Evolutionary conservation across 2,797 vertebrate genomes (phyloP).

Genomic region (Centropyge bicolor): DNA sequence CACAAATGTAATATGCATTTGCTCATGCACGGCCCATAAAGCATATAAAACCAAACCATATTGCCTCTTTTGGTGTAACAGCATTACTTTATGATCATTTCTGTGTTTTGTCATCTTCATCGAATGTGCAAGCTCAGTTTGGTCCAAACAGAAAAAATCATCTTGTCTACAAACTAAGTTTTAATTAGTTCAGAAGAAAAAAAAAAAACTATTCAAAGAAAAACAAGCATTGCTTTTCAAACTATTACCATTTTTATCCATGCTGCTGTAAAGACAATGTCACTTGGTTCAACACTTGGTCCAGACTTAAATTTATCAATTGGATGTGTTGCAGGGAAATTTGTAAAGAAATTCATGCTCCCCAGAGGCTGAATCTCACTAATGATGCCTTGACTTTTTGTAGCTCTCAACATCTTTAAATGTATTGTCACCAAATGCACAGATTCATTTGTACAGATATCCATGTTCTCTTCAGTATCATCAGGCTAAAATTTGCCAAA

Average conservation of each 20-base stretch:
- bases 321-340: background rate
- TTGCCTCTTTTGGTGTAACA: background rate
- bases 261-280: background rate
- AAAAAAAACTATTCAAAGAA: background rate
- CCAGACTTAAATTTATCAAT: background rate
- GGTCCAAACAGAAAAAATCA: background rate
- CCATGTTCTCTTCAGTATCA: background rate
- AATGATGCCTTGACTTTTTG: background rate
- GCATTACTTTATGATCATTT: background rate
- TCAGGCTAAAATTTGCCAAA: background rate
- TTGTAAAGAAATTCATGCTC: background rate
- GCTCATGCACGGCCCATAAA: background rate
- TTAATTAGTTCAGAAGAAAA: constrained; percentile 4
- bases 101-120: background rate
- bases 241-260: background rate
- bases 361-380: background rate
- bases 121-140: background rate
- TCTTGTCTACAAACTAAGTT: background rate
- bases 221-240: background rate
- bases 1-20: background rate
- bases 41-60: background rate
- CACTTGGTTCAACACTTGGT: background rate
- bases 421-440: background rate
- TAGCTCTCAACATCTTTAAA: background rate
- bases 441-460: too few species aligned